Evolutionary conservation across 1,140 invertebrate species (phyloP).

Genomic region (Leptinotarsa undecemlineata): DNA sequence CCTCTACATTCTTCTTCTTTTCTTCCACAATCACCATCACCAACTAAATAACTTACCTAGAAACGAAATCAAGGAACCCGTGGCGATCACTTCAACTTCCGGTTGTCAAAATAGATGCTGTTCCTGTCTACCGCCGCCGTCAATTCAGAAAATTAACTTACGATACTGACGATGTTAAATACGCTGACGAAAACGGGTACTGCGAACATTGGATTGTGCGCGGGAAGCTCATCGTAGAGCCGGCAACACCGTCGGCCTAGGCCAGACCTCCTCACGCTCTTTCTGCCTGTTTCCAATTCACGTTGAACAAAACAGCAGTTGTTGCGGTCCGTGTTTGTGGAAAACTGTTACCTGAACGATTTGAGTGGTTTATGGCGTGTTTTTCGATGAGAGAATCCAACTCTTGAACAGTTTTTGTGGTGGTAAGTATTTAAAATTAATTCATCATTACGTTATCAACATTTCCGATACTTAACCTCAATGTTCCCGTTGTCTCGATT

Average conservation of each 20-base stretch:
- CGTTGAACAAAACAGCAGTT: slow-evolving; percentile 15
- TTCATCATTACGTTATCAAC: not conserved
- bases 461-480: not conserved
- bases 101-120: slow-evolving; percentile 6
- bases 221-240: slow-evolving; percentile 3
- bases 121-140: not conserved
- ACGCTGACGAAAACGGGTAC: slow-evolving; percentile 24
- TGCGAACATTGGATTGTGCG: slow-evolving; percentile 22
- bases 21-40: too few relatives aligned
- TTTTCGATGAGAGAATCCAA: slow-evolving; percentile 2
- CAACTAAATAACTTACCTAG: too few relatives aligned
- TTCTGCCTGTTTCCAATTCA: slow-evolving; percentile 15
- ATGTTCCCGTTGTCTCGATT: too few relatives aligned
- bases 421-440: not conserved
- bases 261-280: not conserved
- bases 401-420: not conserved
- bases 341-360: not conserved
- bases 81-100: not conserved
- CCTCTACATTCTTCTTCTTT: too few relatives aligned
- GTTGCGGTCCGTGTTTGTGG: slow-evolving; percentile 5
- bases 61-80: too few relatives aligned
- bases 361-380: not conserved
- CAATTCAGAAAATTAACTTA: slow-evolving; percentile 19
- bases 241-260: slow-evolving; percentile 17
- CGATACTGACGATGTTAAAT: slow-evolving; percentile 27